Evolutionary conservation across 2,888 invertebrate genomes (phyloP), one percentile per base, ranked within the genome.

Genomic region (Sceliomorpha sp.): DNA sequence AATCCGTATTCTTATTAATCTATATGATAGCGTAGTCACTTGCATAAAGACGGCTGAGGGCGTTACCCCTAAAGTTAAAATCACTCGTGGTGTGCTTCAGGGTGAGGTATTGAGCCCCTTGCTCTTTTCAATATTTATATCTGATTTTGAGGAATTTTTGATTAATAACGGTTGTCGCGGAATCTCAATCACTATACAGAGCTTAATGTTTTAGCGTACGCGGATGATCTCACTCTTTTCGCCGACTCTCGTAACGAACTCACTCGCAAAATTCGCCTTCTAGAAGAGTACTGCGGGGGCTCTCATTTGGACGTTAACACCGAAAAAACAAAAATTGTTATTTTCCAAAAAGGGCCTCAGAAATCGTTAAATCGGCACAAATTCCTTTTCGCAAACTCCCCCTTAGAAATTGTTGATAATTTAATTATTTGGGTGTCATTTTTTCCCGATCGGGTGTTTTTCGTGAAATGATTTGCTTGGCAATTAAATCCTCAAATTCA

Each of bases 121-220:
- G 1, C 7, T 40, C 1, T 40, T 40, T 20, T n/a, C 40, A 4
- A 1, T 40, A n/a, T 24, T 40, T n/a, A 40, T 40, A 5, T 9
- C 20, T 1, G 24, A 40, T 40, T 20, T 40, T 1, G 40, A 40
- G n/a, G 24, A 40, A 5, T 40, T 40, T 24, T 40, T 40, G 15
- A 1, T 2, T 5, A 24, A 9, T 4, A 5, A 24, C 8, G 40
- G 26, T 10, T 6, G 2, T 7, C 9, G 17, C 9, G 40, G 40
- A 20, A 9, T 40, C n/a, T 40, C 40, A 4, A 40, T 2, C n/a
- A n/a, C 2, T 4, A 6, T 20, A 20, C 8, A 24, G 2, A 24
- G 15, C 1, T 24, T 40, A 24, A n/a, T n/a, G 1, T 17, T 2
- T 40, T 40, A 6, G 40, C 24, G 1, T 40, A 40, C n/a, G 40